Conservation (phyloP, 2,888 invertebrate genomes). For the Platycnemis pennipes region DNA sequence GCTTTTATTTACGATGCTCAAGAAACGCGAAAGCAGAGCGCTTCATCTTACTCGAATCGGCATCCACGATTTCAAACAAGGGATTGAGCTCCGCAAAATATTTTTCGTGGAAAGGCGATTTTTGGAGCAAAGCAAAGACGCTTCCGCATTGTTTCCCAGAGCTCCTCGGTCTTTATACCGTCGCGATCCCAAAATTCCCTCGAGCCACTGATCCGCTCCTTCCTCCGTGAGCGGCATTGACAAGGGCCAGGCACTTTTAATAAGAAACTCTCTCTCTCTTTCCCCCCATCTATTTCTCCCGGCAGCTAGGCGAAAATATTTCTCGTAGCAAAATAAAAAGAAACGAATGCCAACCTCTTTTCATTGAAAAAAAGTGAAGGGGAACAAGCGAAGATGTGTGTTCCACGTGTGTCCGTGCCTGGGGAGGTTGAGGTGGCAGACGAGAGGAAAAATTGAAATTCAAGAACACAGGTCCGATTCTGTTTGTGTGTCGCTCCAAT, state of each 20-base stretch:
- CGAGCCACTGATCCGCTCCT: neutral
- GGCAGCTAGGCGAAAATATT: neutral
- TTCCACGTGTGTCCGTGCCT: neutral
- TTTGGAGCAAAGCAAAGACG: neutral
- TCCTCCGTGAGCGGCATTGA: neutral
- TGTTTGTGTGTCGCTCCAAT: constrained; percentile 38
- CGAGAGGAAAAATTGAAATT: neutral
- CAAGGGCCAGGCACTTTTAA: neutral
- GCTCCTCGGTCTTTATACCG: neutral
- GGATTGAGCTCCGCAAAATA: too few species aligned
- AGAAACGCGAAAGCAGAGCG: too few species aligned
- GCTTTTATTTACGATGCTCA: too few species aligned
- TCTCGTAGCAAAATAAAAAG: neutral
- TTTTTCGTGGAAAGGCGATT: neutral
- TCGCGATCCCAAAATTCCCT: neutral
- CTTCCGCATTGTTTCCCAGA: neutral
- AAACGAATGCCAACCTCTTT: neutral
- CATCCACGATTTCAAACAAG: neutral
- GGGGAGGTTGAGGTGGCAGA: neutral
- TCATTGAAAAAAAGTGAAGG: neutral
- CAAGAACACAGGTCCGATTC: constrained; percentile 30
- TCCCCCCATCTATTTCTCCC: neutral
- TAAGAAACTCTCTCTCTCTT: neutral
- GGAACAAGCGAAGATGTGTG: neutral
- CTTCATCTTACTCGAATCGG: neutral